phyloP scores from a whole-genome alignment of 2,797 vertebrate genomes.

The Cynopterus sphinx region DNA sequence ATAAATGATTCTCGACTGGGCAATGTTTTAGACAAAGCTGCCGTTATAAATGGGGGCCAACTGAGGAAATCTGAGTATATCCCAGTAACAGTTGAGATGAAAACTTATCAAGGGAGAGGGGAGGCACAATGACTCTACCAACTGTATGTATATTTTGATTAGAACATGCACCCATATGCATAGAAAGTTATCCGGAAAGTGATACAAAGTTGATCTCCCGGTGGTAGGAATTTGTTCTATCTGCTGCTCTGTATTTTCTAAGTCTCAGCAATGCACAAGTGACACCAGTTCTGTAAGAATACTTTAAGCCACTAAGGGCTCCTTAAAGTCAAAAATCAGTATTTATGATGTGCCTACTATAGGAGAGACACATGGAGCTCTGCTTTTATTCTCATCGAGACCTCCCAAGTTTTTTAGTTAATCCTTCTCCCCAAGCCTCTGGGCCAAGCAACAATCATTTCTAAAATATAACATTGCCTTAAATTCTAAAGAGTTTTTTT shows the following conservation, averaged over 20 bases:
- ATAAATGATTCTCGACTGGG: background rate
- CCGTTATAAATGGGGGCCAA: background rate
- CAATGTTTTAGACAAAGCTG: background rate
- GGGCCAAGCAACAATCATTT: background rate
- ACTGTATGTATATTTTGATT: background rate
- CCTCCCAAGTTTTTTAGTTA: background rate
- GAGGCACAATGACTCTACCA: background rate
- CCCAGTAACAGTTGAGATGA: background rate
- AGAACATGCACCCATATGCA: background rate
- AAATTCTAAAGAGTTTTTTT: background rate
- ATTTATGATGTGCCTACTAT: background rate
- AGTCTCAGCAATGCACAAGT: background rate
- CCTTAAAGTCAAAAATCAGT: background rate
- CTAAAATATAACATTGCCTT: conserved; percentile 3
- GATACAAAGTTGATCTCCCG: background rate
- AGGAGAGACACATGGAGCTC: background rate
- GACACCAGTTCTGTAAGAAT: background rate
- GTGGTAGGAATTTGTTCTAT: background rate
- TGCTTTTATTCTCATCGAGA: background rate
- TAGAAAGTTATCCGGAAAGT: background rate
- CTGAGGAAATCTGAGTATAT: background rate
- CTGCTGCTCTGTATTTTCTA: background rate
- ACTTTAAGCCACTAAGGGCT: background rate
- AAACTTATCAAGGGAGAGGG: background rate
- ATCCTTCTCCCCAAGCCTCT: background rate